phyloP scores from a whole-genome alignment of 1,140 invertebrate species.

The Caenorhabditis latens region DNA sequence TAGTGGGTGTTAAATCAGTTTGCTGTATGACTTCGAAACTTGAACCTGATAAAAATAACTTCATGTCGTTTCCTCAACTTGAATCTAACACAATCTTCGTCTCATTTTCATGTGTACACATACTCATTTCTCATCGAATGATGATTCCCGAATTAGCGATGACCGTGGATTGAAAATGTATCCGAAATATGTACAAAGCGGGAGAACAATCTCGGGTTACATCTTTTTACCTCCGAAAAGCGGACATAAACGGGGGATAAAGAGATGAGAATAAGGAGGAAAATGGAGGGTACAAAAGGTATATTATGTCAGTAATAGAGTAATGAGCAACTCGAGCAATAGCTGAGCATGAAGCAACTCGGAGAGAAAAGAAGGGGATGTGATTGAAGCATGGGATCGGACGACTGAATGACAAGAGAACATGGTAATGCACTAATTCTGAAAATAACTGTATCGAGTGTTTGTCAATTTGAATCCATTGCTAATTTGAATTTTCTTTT shows the following conservation, averaged over 20 bases:
- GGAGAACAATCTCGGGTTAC: slow-evolving; percentile 33
- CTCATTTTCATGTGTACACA: neutral
- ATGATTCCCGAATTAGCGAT: slow-evolving; percentile 48
- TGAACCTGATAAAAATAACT: neutral
- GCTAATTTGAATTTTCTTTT: too few species aligned
- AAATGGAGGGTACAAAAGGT: neutral
- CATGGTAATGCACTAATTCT: too few species aligned
- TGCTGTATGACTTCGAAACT: neutral
- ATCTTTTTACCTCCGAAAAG: slow-evolving; percentile 39
- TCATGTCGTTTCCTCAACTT: too few species aligned
- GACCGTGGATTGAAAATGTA: slow-evolving; percentile 40
- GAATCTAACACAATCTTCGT: too few species aligned
- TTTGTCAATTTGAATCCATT: too few species aligned
- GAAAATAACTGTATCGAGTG: too few species aligned
- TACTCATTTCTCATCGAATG: neutral
- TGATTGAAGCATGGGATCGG: too few species aligned
- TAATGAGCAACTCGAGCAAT: too few species aligned
- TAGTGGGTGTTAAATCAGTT: neutral
- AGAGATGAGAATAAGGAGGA: neutral
- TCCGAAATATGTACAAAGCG: slow-evolving; percentile 33
- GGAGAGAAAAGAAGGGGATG: too few species aligned
- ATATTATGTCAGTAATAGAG: slow-evolving; percentile 26
- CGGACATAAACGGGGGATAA: slow-evolving; percentile 13
- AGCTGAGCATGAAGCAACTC: too few species aligned
- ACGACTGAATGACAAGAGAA: too few species aligned